phyloP scores from a whole-genome alignment of 2,113 vertebrate species.

The Nibea coibor region DNA sequence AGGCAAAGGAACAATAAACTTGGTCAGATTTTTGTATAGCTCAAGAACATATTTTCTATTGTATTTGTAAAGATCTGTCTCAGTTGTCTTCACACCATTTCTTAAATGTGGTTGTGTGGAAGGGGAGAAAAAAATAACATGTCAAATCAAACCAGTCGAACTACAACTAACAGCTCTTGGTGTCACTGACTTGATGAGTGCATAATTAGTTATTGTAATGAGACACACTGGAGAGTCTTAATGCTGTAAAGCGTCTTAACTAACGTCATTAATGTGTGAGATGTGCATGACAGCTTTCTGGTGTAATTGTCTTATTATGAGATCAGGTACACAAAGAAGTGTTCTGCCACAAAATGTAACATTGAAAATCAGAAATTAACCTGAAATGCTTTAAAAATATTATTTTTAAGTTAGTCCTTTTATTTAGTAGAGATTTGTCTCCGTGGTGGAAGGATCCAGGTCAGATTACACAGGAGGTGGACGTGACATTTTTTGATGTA shows the following conservation, averaged over 20 bases:
- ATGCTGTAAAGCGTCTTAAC: constrained; percentile 48
- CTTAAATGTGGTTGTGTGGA: background rate
- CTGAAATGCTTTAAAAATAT: background rate
- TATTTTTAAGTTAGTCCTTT: background rate
- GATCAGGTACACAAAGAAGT: background rate
- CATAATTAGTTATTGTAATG: constrained; percentile 24
- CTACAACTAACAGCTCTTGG: constrained; percentile 13
- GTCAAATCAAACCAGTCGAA: constrained; percentile 17
- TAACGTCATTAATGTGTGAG: constrained; percentile 32
- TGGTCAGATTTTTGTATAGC: constrained; percentile 42
- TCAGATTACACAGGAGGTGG: background rate
- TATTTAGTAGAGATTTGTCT: background rate
- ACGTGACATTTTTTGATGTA: background rate
- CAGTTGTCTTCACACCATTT: constrained; percentile 31
- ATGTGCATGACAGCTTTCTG: constrained; percentile 1
- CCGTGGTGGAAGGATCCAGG: background rate
- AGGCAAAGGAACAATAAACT: constrained; percentile 23
- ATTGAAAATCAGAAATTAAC: background rate
- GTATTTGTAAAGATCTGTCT: constrained; percentile 34
- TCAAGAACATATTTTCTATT: constrained; percentile 55
- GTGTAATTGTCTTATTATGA: background rate
- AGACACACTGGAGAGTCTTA: constrained; percentile 38
- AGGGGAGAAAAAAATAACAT: background rate
- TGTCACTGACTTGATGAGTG: constrained; percentile 35
- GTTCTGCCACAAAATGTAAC: background rate